Percentiles rank a stretch among this genome's conserved stretches.
These are phyloP conservation scores for Bostrychus sinensis DNA, from an alignment of 2,113 vertebrate species.

Conservation along the genomic window DNA sequence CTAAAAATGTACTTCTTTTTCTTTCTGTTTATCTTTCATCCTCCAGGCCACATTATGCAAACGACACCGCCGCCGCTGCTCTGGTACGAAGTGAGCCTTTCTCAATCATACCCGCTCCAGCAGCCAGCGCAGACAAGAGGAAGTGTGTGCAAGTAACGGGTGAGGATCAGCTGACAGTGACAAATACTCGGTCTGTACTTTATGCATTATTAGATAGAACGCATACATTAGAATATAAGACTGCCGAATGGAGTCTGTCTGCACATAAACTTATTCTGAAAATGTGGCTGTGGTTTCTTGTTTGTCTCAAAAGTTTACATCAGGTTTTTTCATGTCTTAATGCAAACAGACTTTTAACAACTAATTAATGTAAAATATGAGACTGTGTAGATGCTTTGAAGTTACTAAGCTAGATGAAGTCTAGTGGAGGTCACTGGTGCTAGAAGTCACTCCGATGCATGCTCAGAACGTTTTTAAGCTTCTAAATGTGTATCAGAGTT, in stretches of 20 bases:
- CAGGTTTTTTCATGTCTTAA: too few species aligned
- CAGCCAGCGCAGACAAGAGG: conserved; percentile 1
- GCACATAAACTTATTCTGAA: conserved; percentile 8
- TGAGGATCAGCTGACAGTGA: conserved; percentile 28
- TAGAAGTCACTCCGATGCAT: too few species aligned
- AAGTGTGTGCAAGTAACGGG: neutral
- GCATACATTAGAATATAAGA: conserved; percentile 12
- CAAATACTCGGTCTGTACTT: conserved; percentile 22
- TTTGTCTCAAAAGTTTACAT: too few species aligned
- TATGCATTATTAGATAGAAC: conserved; percentile 5
- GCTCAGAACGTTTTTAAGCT: too few species aligned
- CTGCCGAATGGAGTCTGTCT: conserved; percentile 9
- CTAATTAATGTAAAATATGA: too few species aligned
- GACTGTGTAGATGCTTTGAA: too few species aligned
- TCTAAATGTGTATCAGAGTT: too few species aligned
- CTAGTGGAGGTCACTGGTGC: too few species aligned
- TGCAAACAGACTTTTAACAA: too few species aligned
- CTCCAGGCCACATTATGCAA: conserved; percentile 3
- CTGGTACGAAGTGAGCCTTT: neutral
- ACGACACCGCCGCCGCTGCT: neutral
- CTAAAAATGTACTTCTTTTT: conserved; percentile 14
- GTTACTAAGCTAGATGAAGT: too few species aligned
- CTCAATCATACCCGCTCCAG: neutral
- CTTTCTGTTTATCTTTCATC: conserved; percentile 22
- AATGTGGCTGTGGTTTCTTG: too few species aligned